These are phyloP conservation scores for Hecatera dysodea DNA, from an alignment of 2,888 invertebrate genomes.

Conservation along the genomic window DNA sequence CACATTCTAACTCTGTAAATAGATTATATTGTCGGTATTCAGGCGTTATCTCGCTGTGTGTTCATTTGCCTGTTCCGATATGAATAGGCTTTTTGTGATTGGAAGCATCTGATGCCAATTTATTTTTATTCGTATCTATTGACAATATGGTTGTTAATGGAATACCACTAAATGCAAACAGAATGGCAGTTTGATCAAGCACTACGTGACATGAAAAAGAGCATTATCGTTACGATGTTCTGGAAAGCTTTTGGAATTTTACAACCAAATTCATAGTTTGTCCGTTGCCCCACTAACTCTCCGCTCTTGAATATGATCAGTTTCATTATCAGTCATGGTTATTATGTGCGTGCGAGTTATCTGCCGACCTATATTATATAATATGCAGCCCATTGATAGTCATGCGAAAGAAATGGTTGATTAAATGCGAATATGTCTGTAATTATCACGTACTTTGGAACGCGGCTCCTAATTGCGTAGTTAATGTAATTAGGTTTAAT, in stretches of 20 bases:
- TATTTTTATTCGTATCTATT: constrained; percentile 18
- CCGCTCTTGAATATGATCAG: constrained; percentile 4
- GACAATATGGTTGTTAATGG: constrained; percentile 20
- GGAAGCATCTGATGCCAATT: constrained; percentile 4
- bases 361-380: constrained; percentile 13
- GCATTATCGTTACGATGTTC: not conserved
- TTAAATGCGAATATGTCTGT: constrained; percentile 10
- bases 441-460: constrained; percentile 6
- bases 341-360: constrained; percentile 25
- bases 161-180: not conserved
- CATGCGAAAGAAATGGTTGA: constrained; percentile 18
- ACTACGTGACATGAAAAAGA: not conserved
- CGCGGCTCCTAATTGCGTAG: constrained; percentile 12
- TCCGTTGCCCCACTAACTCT: not conserved
- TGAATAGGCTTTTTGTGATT: constrained; percentile 11
- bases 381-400: constrained; percentile 13
- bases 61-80: constrained; percentile 16
- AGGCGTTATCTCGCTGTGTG: constrained; percentile 15
- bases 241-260: not conserved
- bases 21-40: constrained; percentile 29
- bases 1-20: constrained; percentile 30
- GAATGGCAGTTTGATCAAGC: not conserved
- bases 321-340: constrained; percentile 17
- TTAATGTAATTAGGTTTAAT: constrained; percentile 21
- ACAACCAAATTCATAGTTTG: not conserved